Conservation (phyloP, 2,797 vertebrate species). For the Alexandromys oeconomus region DNA sequence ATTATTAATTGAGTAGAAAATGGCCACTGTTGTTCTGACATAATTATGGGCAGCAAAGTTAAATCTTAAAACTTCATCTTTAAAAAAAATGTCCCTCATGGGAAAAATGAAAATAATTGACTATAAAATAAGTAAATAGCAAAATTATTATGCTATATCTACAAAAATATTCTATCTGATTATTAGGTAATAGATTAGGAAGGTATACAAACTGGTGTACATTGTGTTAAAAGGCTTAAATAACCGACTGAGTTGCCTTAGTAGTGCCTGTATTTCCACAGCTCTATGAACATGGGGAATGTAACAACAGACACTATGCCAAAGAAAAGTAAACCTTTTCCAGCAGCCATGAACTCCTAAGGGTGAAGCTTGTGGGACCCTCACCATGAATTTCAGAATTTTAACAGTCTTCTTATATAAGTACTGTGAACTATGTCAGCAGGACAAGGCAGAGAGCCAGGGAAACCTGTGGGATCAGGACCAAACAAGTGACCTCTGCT, state of each 20-base stretch:
- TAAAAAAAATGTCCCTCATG: no score
- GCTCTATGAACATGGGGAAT: no score
- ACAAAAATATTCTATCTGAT: background rate
- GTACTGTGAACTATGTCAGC: no score
- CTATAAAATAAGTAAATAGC: background rate
- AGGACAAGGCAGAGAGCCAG: no score
- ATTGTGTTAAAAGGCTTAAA: background rate
- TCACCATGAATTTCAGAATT: no score
- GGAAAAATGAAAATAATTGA: background rate
- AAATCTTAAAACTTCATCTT: background rate
- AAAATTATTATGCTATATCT: background rate
- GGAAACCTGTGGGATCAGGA: no score
- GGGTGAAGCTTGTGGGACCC: no score
- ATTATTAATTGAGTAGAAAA: background rate
- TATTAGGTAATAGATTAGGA: background rate
- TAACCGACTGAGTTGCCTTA: rapidly evolving
- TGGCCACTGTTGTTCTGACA: background rate
- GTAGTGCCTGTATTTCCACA: background rate
- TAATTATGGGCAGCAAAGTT: rapidly evolving
- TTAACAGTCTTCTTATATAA: background rate
- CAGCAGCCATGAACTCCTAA: background rate
- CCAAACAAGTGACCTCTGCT: no score
- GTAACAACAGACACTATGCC: background rate
- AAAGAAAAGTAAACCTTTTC: background rate
- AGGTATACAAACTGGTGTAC: background rate